Conservation (phyloP, 2,113 vertebrate genomes). For the Ochotona princeps region DNA sequence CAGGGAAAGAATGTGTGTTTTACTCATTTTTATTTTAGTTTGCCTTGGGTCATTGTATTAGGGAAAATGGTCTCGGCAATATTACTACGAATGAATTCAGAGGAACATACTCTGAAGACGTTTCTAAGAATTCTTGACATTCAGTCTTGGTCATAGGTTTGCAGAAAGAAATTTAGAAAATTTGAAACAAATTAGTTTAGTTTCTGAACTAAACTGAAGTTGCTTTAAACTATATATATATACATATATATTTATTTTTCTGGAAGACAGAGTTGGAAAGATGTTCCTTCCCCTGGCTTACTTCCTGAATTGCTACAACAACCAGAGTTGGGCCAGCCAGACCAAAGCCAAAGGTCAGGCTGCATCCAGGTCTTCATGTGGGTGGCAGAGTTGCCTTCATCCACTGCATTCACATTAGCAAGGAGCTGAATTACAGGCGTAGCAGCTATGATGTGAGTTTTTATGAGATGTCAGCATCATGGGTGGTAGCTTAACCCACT, state of each 20-base stretch:
- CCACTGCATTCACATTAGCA: too few species aligned
- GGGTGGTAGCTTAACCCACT: too few species aligned
- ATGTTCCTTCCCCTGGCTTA: too few species aligned
- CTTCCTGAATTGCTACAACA: too few species aligned
- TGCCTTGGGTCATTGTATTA: background rate
- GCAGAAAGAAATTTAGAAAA: constrained; percentile 13
- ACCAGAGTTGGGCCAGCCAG: too few species aligned
- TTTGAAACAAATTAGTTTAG: background rate
- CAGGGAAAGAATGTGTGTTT: background rate
- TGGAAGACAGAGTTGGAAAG: too few species aligned
- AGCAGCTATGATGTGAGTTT: too few species aligned
- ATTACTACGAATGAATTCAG: background rate
- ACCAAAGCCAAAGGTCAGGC: too few species aligned
- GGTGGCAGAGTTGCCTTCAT: too few species aligned
- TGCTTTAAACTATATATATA: background rate
- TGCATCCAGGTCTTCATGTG: too few species aligned
- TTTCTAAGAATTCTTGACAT: background rate
- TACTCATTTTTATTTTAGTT: background rate
- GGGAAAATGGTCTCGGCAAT: background rate
- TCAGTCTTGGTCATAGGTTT: background rate
- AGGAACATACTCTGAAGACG: background rate
- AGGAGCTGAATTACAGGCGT: too few species aligned
- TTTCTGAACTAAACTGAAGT: constrained; percentile 39
- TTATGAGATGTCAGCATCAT: too few species aligned
- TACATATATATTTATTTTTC: background rate